A percentile compares a stretch with the other conserved stretches of the same genome.
These are phyloP conservation scores for Molossus alvarezi DNA, from an alignment of 2,797 vertebrate species.

Conservation along the genomic window DNA sequence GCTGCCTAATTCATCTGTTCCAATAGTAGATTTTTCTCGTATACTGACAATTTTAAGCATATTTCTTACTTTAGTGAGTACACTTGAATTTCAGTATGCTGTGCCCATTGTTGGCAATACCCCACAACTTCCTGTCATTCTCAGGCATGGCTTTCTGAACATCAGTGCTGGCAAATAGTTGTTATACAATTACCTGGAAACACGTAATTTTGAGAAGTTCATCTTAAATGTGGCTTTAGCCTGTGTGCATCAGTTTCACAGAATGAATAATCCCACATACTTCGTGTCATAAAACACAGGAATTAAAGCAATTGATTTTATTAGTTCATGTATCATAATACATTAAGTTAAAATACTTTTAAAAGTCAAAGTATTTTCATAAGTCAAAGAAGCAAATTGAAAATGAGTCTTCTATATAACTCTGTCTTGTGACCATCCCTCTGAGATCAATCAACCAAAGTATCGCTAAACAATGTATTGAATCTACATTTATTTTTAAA, in stretches of 20 bases:
- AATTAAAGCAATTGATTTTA: background rate
- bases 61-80: background rate
- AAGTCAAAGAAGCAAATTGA: slow-evolving; percentile 31
- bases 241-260: background rate
- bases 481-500: slow-evolving; percentile 12
- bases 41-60: background rate
- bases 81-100: slow-evolving; percentile 31
- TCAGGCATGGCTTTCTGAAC: background rate
- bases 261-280: slow-evolving; percentile 37
- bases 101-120: background rate
- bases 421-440: background rate
- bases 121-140: background rate
- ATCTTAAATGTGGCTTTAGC: background rate
- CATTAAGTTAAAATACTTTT: slow-evolving; percentile 39
- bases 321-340: background rate
- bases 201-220: background rate
- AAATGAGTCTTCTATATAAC: background rate
- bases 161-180: background rate
- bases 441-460: slow-evolving; percentile 19
- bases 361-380: slow-evolving; percentile 18
- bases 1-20: background rate
- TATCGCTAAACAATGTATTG: background rate
- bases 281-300: background rate
- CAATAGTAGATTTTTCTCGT: background rate
- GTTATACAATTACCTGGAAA: background rate